Base-by-base conservation (phyloP, 2,113 vertebrate genomes). In the Myiagra hebetior region DNA sequence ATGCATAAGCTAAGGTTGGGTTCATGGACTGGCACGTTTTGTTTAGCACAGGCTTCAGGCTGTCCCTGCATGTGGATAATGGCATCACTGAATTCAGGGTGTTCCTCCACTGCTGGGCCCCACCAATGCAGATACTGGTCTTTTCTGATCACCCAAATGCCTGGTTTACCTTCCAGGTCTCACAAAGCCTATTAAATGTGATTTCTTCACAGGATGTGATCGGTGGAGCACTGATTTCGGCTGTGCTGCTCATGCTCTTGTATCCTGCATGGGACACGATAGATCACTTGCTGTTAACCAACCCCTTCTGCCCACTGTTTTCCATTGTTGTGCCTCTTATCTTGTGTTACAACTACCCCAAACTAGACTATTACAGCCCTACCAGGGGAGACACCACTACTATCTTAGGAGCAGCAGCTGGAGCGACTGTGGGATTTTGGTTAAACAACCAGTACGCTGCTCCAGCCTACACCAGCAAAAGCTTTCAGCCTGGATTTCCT, bases 381-480 rank as follows among this genome's bases (percentile, higher is more conserved):
- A 99, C 99, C 8, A 93, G 99, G 55, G 99, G 98, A 1, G 99
- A 99, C 93, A 99, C 99, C 46, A 99, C 99, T 46, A 99, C 98
- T 33, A 98, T 99, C 22, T 79, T 99, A 26, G 99, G 98, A 24
- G 98, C 80, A 0, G 97, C 98, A 21, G 98, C 98, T 0, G 99
- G 99, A 23, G 98, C 98, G 46, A 98, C 98, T 2, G 89, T 99
- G 24, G 99, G 99, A 3, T 98, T 98, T 97, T 99, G 99, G 99
- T 85, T 98, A 33, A 99, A 98, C n/a, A 90, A 98, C 85, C 98
- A 93, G 59, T 96, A 98, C 0, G 85, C 97, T 2, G 47, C 83
- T 1, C 27, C 88, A 80, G 98, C 97, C 1, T 97, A 97, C 42
- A 2, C 31, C 6, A 13, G 65, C 0, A 3, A 21, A 14, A 39